These are phyloP conservation scores for Zootoca vivipara DNA, from an alignment of 2,113 vertebrate species.

Conservation along the genomic window DNA sequence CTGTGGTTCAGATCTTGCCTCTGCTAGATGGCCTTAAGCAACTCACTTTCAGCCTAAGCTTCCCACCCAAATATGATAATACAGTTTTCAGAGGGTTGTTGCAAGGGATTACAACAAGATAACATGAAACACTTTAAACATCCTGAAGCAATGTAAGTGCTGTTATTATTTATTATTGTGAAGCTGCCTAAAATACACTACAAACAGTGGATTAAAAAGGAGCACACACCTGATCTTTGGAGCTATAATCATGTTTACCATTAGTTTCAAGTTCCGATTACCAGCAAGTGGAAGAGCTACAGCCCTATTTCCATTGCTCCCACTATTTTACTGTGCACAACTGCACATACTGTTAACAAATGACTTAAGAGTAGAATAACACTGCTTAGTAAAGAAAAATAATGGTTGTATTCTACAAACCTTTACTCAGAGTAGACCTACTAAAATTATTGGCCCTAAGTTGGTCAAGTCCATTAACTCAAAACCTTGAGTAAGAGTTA, in stretches of 20 bases:
- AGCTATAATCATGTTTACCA: background rate
- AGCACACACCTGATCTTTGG: background rate
- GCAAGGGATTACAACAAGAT: background rate
- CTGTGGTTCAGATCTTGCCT: background rate
- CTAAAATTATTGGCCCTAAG: too few relatives aligned
- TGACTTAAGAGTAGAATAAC: background rate
- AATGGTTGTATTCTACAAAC: too few relatives aligned
- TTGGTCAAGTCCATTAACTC: too few relatives aligned
- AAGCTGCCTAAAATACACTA: background rate
- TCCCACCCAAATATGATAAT: background rate
- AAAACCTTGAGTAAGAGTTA: background rate
- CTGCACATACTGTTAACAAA: background rate
- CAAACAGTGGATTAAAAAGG: background rate
- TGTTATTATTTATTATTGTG: background rate
- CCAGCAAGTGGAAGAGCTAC: background rate
- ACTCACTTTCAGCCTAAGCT: too few relatives aligned
- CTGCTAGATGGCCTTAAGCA: background rate
- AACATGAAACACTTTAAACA: background rate
- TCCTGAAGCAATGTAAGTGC: background rate
- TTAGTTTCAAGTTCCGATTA: background rate
- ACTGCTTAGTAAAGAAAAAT: too few relatives aligned
- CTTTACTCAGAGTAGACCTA: too few relatives aligned
- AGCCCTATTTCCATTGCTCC: background rate
- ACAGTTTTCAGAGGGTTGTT: background rate
- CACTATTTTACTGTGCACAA: background rate